Evolutionary conservation across 2,888 invertebrate genomes (phyloP).

Genomic region (Oscheius sp.): DNA sequence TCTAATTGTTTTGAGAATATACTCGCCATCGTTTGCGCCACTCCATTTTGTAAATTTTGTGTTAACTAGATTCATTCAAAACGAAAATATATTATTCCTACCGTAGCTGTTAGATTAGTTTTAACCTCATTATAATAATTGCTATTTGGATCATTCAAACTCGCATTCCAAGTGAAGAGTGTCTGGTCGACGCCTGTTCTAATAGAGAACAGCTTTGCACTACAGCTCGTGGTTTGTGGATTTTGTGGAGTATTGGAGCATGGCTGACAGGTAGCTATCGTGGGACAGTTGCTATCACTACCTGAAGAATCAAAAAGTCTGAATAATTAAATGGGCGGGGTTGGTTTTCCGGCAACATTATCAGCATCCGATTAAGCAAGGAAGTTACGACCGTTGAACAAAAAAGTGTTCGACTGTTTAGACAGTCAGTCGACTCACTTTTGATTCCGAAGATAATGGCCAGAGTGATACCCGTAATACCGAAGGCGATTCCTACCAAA

Average conservation of each 20-base stretch:
- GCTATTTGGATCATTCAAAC: neutral
- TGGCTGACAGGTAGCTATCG: conserved; percentile 3
- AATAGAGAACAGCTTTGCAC: conserved; percentile 8
- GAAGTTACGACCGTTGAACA: neutral
- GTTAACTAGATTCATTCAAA: neutral
- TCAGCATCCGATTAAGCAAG: neutral
- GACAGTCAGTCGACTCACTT: neutral
- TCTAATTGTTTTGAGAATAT: too few relatives aligned
- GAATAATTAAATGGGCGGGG: neutral
- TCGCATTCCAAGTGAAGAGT: neutral
- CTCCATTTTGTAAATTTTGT: neutral
- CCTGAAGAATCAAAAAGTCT: neutral
- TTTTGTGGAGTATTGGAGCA: neutral
- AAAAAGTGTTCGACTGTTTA: too few relatives aligned
- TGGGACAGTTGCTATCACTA: conserved; percentile 4
- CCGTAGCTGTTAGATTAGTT: neutral
- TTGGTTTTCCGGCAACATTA: neutral
- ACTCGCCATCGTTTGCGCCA: neutral
- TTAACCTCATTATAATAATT: neutral
- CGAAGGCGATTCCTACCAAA: conserved; percentile 5
- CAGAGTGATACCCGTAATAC: conserved; percentile 11
- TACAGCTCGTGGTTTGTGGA: neutral
- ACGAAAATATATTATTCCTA: too few relatives aligned
- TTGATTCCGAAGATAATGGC: conserved; percentile 26
- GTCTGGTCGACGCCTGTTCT: conserved; percentile 7